A percentile compares a stretch with the other conserved stretches of the same genome.
These are phyloP conservation scores for Strigamia maritima DNA, from an alignment of 2,888 invertebrate genomes.

Conservation along the genomic window DNA sequence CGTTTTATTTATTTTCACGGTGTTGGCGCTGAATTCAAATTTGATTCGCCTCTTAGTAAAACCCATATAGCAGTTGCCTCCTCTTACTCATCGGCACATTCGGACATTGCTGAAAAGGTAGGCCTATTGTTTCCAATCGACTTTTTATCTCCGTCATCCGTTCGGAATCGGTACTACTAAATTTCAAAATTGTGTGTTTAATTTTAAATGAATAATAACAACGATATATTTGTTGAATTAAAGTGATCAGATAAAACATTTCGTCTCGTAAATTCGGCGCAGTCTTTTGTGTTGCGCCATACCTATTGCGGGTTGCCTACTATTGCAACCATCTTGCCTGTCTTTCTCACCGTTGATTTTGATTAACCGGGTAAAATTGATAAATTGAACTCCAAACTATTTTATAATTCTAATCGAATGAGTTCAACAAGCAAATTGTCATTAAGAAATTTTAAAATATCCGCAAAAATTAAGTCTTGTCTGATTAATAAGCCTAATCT, in stretches of 20 bases:
- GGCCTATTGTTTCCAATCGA: background rate
- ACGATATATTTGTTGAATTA: background rate
- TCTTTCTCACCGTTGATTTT: background rate
- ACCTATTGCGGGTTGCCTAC: too few species aligned
- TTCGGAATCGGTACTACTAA: background rate
- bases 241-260: background rate
- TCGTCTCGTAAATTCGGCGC: slow-evolving; percentile 33
- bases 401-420: background rate
- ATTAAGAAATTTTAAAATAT: background rate
- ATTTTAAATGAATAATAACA: background rate
- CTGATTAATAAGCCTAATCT: background rate
- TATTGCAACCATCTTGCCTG: background rate
- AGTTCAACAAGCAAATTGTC: background rate
- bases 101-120: background rate
- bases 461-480: background rate
- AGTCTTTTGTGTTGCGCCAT: slow-evolving; percentile 15
- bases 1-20: background rate
- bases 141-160: background rate
- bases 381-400: background rate
- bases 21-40: background rate
- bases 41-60: background rate
- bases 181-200: background rate
- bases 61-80: background rate
- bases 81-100: background rate
- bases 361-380: background rate